Percentiles rank a stretch among this genome's conserved stretches.
These are phyloP conservation scores for Leiothrix lutea DNA, from an alignment of 2,113 vertebrate species.

Conservation along the genomic window DNA sequence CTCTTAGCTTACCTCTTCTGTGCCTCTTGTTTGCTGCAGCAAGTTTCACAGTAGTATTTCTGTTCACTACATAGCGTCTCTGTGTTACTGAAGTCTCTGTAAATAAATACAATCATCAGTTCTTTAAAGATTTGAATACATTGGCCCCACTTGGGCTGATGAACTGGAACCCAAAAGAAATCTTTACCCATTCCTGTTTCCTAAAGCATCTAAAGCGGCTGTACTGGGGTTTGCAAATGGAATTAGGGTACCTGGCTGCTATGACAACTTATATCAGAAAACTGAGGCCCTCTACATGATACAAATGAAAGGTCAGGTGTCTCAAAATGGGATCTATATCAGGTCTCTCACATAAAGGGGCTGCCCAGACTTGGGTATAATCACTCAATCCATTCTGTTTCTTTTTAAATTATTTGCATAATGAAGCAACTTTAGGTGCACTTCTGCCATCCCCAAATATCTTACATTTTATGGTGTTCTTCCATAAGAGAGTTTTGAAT, in stretches of 20 bases:
- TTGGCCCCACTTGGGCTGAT: neutral
- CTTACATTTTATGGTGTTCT: neutral
- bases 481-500: neutral
- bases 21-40: slow-evolving; percentile 98
- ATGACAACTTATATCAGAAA: neutral
- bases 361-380: neutral
- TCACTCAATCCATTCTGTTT: neutral
- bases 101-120: slow-evolving; percentile 33
- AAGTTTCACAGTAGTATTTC: slow-evolving; percentile 97
- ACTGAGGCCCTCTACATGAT: rapidly evolving
- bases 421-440: neutral
- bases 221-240: neutral
- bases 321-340: neutral
- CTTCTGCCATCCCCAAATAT: neutral
- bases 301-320: neutral
- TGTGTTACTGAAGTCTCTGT: slow-evolving; percentile 97
- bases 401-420: neutral
- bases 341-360: neutral
- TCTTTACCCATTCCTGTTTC: neutral
- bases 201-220: neutral
- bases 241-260: neutral
- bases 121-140: neutral
- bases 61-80: slow-evolving; percentile 97
- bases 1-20: slow-evolving; percentile 87
- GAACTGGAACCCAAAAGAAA: neutral